A percentile compares a stretch with the other conserved stretches of the same genome.
phyloP scores from a whole-genome alignment of 2,797 vertebrate genomes.

The Lerista edwardsae region DNA sequence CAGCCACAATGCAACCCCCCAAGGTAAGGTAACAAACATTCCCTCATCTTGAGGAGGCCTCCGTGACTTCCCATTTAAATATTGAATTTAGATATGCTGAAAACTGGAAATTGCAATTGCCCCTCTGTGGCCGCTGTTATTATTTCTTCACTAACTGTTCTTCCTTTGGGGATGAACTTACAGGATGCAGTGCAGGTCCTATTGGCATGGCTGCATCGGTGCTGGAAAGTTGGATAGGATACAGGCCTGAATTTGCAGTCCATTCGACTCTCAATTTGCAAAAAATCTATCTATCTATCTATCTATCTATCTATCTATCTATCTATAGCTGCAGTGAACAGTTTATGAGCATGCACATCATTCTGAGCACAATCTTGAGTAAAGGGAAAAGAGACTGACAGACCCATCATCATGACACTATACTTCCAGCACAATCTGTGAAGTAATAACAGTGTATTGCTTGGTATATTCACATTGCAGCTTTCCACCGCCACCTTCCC shows the following conservation, averaged over 20 bases:
- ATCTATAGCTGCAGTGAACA: background rate
- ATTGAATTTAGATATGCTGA: constrained; percentile 40
- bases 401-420: background rate
- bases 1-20: no score
- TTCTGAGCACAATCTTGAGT: background rate
- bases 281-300: no score
- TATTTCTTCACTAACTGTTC: constrained; percentile 25
- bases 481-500: no score
- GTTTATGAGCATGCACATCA: background rate
- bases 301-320: no score
- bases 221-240: no score
- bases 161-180: no score
- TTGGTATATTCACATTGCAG: background rate
- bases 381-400: background rate
- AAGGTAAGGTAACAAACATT: no score
- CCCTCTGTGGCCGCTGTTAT: constrained; percentile 54
- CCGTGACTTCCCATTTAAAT: constrained; percentile 52
- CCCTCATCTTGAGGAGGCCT: no score
- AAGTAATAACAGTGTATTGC: background rate
- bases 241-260: background rate
- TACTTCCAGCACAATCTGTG: constrained; percentile 7
- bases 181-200: no score
- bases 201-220: no score
- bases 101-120: constrained; percentile 49
- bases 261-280: constrained; percentile 3